Evolutionary conservation across 2,888 invertebrate species (phyloP).

Genomic region (Nomada ruficornis): DNA sequence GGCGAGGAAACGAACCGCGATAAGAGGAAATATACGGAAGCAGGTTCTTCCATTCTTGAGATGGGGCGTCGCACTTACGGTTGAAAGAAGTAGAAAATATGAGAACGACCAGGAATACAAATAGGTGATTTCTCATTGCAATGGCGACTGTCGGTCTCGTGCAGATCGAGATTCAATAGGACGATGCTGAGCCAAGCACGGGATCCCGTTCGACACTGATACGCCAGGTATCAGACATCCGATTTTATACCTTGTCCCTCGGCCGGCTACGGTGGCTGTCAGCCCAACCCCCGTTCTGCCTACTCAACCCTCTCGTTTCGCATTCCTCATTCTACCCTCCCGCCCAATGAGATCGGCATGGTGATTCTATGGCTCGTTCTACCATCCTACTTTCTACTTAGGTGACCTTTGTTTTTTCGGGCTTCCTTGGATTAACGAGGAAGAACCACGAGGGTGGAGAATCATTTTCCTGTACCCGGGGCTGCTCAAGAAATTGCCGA

Average conservation of each 20-base stretch:
- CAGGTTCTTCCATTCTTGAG: not conserved
- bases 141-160: not conserved
- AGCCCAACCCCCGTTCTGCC: slow-evolving; percentile 26
- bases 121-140: slow-evolving; percentile 71
- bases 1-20: slow-evolving; percentile 6
- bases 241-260: slow-evolving; percentile 78
- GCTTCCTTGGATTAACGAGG: not conserved
- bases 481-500: not conserved
- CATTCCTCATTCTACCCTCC: slow-evolving; percentile 35
- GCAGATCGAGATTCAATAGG: slow-evolving; percentile 45
- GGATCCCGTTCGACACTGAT: slow-evolving; percentile 74
- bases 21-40: not conserved
- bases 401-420: not conserved
- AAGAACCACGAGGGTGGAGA: not conserved
- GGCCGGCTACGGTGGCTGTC: slow-evolving; percentile 40
- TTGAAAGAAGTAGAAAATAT: slow-evolving; percentile 72
- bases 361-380: slow-evolving; percentile 1
- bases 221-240: slow-evolving; percentile 70
- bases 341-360: slow-evolving; percentile 11
- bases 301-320: slow-evolving; percentile 58
- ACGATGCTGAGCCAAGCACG: slow-evolving; percentile 48
- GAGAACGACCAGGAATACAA: slow-evolving; percentile 69
- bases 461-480: not conserved
- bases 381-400: not conserved
- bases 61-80: slow-evolving; percentile 68